phyloP scores from a whole-genome alignment of 2,113 vertebrate genomes.

The Telmatochromis sp. region DNA sequence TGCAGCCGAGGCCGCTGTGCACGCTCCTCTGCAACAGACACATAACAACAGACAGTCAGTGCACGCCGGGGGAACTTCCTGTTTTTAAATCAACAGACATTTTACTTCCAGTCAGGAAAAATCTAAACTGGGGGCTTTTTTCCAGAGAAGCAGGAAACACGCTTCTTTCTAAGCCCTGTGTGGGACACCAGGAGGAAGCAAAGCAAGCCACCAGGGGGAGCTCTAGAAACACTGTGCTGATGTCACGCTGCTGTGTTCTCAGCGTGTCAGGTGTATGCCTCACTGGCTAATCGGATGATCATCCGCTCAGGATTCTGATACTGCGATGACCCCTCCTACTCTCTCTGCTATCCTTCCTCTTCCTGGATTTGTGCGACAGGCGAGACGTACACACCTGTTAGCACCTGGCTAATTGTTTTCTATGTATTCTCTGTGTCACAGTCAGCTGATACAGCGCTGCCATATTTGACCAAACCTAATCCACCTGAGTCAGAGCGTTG shows the following conservation, averaged over 20 bases:
- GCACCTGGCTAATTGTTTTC: not conserved
- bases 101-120: not conserved
- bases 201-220: not conserved
- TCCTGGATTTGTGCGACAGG: not conserved
- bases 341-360: not conserved
- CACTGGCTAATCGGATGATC: not conserved
- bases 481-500: not conserved
- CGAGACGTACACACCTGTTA: not conserved
- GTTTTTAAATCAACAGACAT: not conserved
- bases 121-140: not conserved
- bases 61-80: not conserved
- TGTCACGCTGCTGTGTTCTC: not conserved
- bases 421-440: not conserved
- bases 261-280: not conserved
- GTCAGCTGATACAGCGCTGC: not conserved
- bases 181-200: not conserved
- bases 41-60: not conserved
- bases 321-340: not conserved
- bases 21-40: conserved; percentile 80
- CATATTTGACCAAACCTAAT: not conserved
- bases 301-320: not conserved
- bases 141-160: not conserved
- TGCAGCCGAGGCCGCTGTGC: conserved; percentile 93
- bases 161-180: rapidly evolving
- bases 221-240: not conserved